A percentile compares a stretch with the other conserved stretches of the same genome.
These are phyloP conservation scores for Thryonomys swinderianus DNA, from an alignment of 2,113 vertebrate species.

Conservation along the genomic window DNA sequence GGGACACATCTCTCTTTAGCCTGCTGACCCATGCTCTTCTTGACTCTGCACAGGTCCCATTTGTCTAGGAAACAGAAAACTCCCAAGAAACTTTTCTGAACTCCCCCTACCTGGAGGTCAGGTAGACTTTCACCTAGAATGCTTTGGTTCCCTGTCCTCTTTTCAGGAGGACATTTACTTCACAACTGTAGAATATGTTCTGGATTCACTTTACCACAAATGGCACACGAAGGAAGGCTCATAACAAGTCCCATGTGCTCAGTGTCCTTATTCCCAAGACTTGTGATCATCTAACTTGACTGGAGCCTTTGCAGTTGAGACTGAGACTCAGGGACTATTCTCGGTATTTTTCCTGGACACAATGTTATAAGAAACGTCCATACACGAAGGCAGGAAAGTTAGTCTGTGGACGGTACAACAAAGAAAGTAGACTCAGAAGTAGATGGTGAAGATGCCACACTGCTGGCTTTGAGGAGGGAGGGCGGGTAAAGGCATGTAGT, in stretches of 20 bases:
- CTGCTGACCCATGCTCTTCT: neutral
- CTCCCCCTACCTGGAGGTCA: neutral
- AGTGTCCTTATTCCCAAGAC: neutral
- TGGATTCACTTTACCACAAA: neutral
- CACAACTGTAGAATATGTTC: neutral
- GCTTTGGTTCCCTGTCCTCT: neutral
- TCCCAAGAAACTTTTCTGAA: neutral
- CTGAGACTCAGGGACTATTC: neutral
- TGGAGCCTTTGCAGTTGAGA: neutral
- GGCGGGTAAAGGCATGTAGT: neutral
- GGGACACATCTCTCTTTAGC: neutral
- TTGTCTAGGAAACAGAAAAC: neutral
- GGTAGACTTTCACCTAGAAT: neutral
- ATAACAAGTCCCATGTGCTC: neutral
- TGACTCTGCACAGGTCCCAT: too few relatives aligned
- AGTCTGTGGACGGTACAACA: neutral
- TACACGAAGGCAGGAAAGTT: neutral
- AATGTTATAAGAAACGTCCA: neutral
- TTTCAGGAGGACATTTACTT: neutral
- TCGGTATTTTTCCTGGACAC: neutral
- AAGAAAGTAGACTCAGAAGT: neutral
- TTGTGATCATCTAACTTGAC: neutral
- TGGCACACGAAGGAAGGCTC: rapidly evolving
- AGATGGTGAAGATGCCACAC: rapidly evolving
- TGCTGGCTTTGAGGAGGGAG: too few relatives aligned